phyloP scores from a whole-genome alignment of 2,113 vertebrate genomes.

The Sander vitreus region DNA sequence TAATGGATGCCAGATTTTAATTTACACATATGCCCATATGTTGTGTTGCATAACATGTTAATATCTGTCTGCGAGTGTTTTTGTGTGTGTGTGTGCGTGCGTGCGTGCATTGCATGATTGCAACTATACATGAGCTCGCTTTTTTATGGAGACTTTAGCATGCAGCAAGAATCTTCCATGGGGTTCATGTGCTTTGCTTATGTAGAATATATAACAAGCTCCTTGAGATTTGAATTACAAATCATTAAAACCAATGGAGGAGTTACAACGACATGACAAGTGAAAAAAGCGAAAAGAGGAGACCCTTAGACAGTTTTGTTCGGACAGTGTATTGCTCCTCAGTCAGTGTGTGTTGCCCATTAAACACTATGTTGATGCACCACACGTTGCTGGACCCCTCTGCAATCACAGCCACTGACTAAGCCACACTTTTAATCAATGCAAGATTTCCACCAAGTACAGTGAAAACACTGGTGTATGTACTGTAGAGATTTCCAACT shows the following conservation, averaged over 20 bases:
- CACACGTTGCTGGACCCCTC: not conserved
- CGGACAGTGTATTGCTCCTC: not conserved
- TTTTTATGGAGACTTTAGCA: not conserved
- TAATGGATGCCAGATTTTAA: not conserved
- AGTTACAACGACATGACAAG: not conserved
- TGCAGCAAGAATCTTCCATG: not conserved
- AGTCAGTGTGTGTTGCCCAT: not conserved
- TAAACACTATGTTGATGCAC: not conserved
- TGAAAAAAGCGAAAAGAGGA: not conserved
- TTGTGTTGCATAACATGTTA: not conserved
- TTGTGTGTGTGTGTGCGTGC: too few relatives aligned
- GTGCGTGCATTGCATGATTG: not conserved
- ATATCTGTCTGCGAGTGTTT: too few relatives aligned
- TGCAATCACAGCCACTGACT: not conserved
- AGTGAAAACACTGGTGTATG: not conserved
- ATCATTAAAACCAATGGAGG: constrained; percentile 3
- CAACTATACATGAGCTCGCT: not conserved
- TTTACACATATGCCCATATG: not conserved
- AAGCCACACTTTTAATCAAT: constrained; percentile 17
- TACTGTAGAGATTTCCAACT: not conserved
- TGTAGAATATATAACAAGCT: constrained; percentile 8
- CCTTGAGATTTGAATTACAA: not conserved
- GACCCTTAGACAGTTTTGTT: not conserved
- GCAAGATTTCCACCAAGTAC: constrained; percentile 21
- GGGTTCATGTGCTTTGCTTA: not conserved